phyloP scores from a whole-genome alignment of 2,888 invertebrate species.

The Blomia tropicalis region DNA sequence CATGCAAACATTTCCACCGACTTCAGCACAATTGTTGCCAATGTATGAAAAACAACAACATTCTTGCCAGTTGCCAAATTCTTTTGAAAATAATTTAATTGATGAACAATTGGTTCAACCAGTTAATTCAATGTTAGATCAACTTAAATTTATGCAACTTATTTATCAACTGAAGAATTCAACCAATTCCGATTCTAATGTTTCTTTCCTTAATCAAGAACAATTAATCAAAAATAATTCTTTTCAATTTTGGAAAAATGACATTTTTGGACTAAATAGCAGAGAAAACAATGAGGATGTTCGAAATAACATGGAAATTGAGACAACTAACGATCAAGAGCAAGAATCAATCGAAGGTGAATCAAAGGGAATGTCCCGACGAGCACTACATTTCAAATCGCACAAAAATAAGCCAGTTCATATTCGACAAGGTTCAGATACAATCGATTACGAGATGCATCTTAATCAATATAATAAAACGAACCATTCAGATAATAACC shows the following conservation, averaged over 20 bases:
- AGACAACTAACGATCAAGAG: not conserved
- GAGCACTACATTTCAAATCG: conserved; percentile 13
- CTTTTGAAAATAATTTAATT: no score
- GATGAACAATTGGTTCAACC: not conserved
- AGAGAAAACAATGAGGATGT: not conserved
- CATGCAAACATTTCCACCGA: not conserved
- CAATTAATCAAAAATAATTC: not conserved
- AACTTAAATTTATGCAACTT: not conserved
- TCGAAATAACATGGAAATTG: not conserved
- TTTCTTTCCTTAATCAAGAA: not conserved
- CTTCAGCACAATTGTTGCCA: not conserved
- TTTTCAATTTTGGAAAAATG: no score
- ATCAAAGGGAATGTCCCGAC: not conserved
- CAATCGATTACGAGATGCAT: not conserved
- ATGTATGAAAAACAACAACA: not conserved
- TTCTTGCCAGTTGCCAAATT: not conserved
- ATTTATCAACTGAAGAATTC: not conserved
- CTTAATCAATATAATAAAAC: not conserved
- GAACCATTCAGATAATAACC: not conserved
- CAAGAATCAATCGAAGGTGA: not conserved
- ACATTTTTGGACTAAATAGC: no score
- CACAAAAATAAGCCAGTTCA: not conserved
- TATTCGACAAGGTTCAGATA: not conserved
- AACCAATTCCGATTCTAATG: not conserved
- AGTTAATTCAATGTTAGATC: not conserved